Conservation (phyloP, 1,140 invertebrate genomes). For the Micrasema minimum region DNA sequence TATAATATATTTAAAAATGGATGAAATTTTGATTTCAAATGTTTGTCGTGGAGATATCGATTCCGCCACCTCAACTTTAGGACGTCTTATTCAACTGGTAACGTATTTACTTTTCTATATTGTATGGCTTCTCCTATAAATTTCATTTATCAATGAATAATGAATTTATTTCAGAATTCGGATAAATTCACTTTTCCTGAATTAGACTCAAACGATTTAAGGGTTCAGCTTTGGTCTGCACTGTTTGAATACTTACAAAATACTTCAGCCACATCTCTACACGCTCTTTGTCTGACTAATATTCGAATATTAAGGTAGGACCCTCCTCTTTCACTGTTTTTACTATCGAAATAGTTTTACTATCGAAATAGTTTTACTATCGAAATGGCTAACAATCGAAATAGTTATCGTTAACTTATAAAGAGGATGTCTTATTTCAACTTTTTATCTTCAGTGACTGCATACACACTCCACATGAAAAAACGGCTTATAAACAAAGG, state of each 20-base stretch:
- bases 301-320: constrained; percentile 62
- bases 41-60: constrained; percentile 35
- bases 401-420: too few species aligned
- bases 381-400: too few species aligned
- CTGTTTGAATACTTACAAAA: constrained; percentile 62
- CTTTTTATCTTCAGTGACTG: too few species aligned
- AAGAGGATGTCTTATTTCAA: too few species aligned
- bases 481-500: too few species aligned
- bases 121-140: constrained; percentile 24
- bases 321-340: neutral
- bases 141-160: neutral
- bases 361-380: too few species aligned
- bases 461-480: too few species aligned
- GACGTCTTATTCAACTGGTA: constrained; percentile 43
- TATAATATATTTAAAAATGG: constrained; percentile 11
- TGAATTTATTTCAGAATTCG: constrained; percentile 60
- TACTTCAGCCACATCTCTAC: constrained; percentile 56
- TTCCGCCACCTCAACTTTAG: constrained; percentile 21
- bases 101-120: neutral
- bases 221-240: constrained; percentile 61
- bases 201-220: constrained; percentile 57
- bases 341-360: too few species aligned
- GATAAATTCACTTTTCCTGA: constrained; percentile 60
- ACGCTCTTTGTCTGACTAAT: constrained; percentile 58
- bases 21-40: constrained; percentile 25